A percentile compares a stretch with the other conserved stretches of the same genome.
Conservation (phyloP, 2,888 invertebrate species). For the Protodeltote pygarga region DNA sequence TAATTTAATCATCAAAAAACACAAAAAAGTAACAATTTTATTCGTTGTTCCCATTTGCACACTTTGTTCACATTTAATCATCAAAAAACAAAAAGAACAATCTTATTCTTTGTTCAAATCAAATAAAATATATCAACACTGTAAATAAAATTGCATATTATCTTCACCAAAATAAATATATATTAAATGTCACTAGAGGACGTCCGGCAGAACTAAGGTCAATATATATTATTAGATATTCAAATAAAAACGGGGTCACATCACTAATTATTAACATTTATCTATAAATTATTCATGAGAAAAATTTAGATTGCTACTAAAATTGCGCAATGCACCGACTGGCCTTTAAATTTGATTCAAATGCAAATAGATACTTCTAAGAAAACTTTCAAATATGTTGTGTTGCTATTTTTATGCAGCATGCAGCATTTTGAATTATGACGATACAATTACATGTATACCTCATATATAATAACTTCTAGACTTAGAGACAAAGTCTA, state of each 20-base stretch:
- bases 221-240: constrained; percentile 7
- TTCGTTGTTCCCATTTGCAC: no score
- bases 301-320: constrained; percentile 28
- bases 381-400: constrained; percentile 25
- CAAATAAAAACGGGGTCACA: constrained; percentile 24
- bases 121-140: no score
- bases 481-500: no score
- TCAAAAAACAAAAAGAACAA: not conserved
- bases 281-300: constrained; percentile 34
- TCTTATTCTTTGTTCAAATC: no score
- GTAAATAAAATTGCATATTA: no score
- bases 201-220: constrained; percentile 25
- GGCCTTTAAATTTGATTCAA: constrained; percentile 13
- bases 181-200: constrained; percentile 3
- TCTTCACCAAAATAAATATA: not conserved
- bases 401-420: constrained; percentile 12
- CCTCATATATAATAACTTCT: no score
- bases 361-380: constrained; percentile 4
- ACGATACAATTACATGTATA: no score
- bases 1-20: no score
- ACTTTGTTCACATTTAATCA: no score
- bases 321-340: constrained; percentile 25
- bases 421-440: constrained; percentile 1
- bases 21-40: no score
- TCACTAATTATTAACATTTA: constrained; percentile 11